These are phyloP conservation scores for Pteruthius melanotis DNA, from an alignment of 2,113 vertebrate genomes.

Conservation along the genomic window DNA sequence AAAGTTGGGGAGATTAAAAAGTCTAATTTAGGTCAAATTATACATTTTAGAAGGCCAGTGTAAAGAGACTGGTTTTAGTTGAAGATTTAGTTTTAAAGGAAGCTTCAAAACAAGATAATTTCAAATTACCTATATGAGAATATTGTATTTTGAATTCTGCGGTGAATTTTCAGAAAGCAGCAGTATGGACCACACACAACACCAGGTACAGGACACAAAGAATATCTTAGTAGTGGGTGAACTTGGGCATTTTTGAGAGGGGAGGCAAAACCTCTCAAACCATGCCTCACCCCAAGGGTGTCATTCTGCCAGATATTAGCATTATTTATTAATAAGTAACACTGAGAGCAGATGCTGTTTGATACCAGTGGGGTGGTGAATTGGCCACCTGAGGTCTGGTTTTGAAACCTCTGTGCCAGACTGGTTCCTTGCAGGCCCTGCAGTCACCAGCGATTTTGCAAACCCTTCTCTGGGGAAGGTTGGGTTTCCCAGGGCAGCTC, in stretches of 20 bases:
- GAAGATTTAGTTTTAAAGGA: not conserved
- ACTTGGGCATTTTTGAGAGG: not conserved
- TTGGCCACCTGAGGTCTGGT: not conserved
- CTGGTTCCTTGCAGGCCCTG: not conserved
- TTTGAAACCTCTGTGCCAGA: not conserved
- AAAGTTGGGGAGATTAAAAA: not conserved
- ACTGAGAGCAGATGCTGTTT: not conserved
- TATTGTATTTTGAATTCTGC: not conserved
- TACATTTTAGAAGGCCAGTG: not conserved
- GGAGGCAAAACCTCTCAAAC: too few relatives aligned
- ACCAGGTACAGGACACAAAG: not conserved
- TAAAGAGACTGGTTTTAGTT: not conserved
- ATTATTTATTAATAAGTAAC: not conserved
- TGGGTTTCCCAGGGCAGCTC: not conserved
- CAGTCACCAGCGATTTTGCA: rapidly evolving
- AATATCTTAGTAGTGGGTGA: not conserved
- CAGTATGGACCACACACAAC: not conserved
- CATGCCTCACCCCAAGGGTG: not conserved
- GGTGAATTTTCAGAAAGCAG: not conserved
- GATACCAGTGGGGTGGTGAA: rapidly evolving
- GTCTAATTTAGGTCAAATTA: not conserved
- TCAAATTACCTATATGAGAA: not conserved
- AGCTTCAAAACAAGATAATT: not conserved
- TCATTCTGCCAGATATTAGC: not conserved
- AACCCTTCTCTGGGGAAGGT: not conserved